Evolutionary conservation across 1,140 invertebrate genomes (phyloP).

Genomic region (Oryzaephilus surinamensis): DNA sequence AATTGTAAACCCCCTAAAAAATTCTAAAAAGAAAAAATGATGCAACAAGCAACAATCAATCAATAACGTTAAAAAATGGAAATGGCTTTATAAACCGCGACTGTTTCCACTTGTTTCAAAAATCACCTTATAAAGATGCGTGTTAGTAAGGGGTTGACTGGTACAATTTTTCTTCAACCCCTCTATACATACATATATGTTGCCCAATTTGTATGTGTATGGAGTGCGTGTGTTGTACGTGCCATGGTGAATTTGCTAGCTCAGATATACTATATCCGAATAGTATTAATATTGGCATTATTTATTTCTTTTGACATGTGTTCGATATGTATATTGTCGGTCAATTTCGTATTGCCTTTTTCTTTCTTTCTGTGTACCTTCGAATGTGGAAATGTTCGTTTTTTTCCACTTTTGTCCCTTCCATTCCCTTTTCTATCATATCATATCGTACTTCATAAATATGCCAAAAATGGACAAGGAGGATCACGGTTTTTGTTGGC

Average conservation of each 20-base stretch:
- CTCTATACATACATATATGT: neutral
- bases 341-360: conserved; percentile 29
- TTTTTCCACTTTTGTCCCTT: too few relatives aligned
- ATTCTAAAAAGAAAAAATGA: too few relatives aligned
- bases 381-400: too few relatives aligned
- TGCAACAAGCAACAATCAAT: too few relatives aligned
- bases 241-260: conserved; percentile 22
- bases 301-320: conserved; percentile 35
- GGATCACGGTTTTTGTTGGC: conserved; percentile 11
- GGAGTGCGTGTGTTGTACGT: conserved; percentile 25
- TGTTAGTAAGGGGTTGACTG: too few relatives aligned
- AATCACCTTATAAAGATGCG: too few relatives aligned
- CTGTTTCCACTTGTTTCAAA: too few relatives aligned
- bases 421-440: conserved; percentile 20
- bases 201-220: conserved; percentile 16
- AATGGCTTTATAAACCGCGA: too few relatives aligned
- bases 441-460: conserved; percentile 33
- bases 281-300: conserved; percentile 34
- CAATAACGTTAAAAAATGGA: too few relatives aligned
- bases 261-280: conserved; percentile 17
- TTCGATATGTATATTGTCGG: conserved; percentile 35
- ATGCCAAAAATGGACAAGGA: conserved; percentile 23
- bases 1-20: too few relatives aligned
- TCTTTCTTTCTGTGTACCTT: too few relatives aligned
- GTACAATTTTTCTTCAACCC: neutral